A percentile compares a stretch with the other conserved stretches of the same genome.
phyloP scores from a whole-genome alignment of 1,140 invertebrate species.

The Drosophila oshimai region DNA sequence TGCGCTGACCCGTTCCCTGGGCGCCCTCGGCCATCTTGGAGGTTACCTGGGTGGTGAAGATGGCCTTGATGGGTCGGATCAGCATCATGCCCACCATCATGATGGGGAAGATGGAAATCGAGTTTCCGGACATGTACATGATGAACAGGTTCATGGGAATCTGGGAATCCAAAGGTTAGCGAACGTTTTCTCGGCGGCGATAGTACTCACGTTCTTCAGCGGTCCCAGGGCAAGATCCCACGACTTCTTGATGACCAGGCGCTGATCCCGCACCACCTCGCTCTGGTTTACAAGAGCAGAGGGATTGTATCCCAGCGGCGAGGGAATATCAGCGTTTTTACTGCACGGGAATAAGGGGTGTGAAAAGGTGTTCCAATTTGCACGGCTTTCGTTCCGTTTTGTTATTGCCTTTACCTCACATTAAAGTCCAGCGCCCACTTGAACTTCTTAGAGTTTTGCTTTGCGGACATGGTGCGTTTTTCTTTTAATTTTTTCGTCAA shows the following conservation, averaged over 20 bases:
- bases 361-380: background rate
- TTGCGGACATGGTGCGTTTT: constrained; percentile 66
- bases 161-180: constrained; percentile 32
- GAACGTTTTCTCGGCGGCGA: background rate
- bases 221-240: constrained; percentile 99
- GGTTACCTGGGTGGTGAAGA: constrained; percentile 94
- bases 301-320: constrained; percentile 92
- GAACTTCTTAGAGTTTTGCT: constrained; percentile 69
- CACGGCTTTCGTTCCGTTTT: background rate
- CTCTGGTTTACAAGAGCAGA: constrained; percentile 87
- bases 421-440: constrained; percentile 81
- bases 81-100: constrained; percentile 99
- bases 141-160: constrained; percentile 99
- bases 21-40: constrained; percentile 98
- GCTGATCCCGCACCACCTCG: constrained; percentile 89
- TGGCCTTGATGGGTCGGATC: constrained; percentile 96
- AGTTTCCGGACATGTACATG: constrained; percentile 99
- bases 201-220: constrained; percentile 82
- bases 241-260: constrained; percentile 96
- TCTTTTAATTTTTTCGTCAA: constrained; percentile 29
- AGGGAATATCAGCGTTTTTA: constrained; percentile 85
- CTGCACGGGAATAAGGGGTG: constrained; percentile 24
- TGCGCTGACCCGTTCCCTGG: constrained; percentile 94
- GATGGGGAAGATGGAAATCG: constrained; percentile 99
- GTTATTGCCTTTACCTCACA: constrained; percentile 54